Conservation (phyloP, 53 echinoderm and acorn worm genomes). For the Glandiceps talaboti region DNA sequence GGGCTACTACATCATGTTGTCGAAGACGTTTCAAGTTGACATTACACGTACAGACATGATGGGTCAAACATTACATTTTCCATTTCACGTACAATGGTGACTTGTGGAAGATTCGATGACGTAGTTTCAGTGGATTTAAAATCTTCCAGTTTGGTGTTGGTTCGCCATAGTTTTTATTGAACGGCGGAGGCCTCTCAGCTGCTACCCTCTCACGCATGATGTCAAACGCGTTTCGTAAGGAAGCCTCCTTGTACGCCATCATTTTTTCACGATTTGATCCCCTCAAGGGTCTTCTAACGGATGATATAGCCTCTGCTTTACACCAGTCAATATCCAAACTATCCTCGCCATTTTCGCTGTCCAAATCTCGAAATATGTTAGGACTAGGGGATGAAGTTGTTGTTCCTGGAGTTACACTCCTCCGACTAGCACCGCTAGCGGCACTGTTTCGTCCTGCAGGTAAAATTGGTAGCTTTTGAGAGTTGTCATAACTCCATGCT, state of each 20-base stretch:
- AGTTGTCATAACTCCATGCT: not conserved
- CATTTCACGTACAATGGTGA: conserved; percentile 75
- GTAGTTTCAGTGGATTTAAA: conserved; percentile 80
- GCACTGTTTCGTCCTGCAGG: not conserved
- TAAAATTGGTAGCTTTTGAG: not conserved
- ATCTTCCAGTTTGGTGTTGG: conserved; percentile 99
- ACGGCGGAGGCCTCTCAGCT: conserved; percentile 59
- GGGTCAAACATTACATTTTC: conserved; percentile 32
- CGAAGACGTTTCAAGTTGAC: too few species aligned
- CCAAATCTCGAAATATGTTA: not conserved
- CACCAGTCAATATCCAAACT: not conserved
- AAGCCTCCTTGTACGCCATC: conserved; percentile 82
- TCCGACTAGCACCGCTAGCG: not conserved
- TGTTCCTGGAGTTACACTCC: not conserved
- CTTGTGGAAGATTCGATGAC: conserved; percentile 79
- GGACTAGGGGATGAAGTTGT: not conserved
- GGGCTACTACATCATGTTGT: too few species aligned
- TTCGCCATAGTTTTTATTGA: conserved; percentile 81
- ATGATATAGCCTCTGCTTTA: not conserved
- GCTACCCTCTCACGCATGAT: conserved; percentile 88
- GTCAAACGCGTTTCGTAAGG: conserved; percentile 56
- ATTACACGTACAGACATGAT: too few species aligned
- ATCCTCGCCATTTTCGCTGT: not conserved
- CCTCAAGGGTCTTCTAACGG: conserved; percentile 82
- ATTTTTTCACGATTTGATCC: conserved; percentile 88